phyloP scores from a whole-genome alignment of 64 coral and sea anemone species.

The Dendrophyllia cribrosa region DNA sequence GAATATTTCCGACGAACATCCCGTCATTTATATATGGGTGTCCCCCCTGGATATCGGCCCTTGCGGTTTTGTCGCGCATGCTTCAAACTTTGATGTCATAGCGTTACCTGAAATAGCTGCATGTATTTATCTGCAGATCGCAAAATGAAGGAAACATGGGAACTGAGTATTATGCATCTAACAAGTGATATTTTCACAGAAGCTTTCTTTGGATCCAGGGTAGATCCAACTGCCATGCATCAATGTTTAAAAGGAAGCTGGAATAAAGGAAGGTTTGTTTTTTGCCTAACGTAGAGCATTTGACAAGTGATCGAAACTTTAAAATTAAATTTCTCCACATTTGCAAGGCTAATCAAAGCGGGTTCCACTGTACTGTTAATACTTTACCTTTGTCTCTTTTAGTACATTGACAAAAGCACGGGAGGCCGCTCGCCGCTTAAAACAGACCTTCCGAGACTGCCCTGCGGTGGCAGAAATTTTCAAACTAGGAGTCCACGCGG shows the following conservation, averaged over 20 bases:
- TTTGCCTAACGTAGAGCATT: neutral
- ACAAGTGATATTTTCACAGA: constrained; percentile 84
- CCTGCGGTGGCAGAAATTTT: constrained; percentile 20
- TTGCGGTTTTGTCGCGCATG: too few relatives aligned
- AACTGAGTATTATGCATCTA: constrained; percentile 63
- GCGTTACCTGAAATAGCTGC: neutral
- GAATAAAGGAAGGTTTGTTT: constrained; percentile 67
- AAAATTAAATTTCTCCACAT: neutral
- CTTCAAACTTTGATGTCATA: neutral
- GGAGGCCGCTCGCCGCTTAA: neutral
- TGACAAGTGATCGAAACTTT: too few relatives aligned
- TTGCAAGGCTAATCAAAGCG: too few relatives aligned
- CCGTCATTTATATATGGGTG: too few relatives aligned
- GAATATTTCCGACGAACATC: too few relatives aligned
- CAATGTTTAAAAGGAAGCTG: constrained; percentile 71
- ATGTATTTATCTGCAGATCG: constrained; percentile 56
- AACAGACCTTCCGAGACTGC: constrained; percentile 22
- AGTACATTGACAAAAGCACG: neutral
- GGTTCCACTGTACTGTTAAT: too few relatives aligned
- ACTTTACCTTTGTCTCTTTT: neutral
- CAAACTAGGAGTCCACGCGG: constrained; percentile 27
- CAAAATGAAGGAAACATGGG: constrained; percentile 64
- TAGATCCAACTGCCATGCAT: constrained; percentile 56
- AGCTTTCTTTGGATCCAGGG: constrained; percentile 69
- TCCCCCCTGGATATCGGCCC: too few relatives aligned